These are phyloP conservation scores for Rhizoglyphus robini DNA, from an alignment of 1,140 invertebrate genomes.

Conservation along the genomic window DNA sequence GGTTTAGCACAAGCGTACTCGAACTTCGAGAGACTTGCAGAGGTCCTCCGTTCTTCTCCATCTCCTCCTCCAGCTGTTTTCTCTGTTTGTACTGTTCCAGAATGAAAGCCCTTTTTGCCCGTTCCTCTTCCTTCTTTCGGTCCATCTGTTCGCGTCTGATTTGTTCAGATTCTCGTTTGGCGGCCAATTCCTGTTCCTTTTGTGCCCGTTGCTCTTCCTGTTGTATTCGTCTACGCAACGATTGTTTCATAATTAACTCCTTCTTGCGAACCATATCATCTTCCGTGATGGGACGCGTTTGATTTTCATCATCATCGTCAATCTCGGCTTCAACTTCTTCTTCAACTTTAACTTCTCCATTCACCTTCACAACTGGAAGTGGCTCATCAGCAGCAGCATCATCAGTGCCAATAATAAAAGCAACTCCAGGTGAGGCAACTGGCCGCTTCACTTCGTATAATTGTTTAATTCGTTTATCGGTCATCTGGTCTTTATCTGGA, in stretches of 20 bases:
- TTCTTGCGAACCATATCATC: constrained; percentile 82
- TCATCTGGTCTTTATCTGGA: neutral
- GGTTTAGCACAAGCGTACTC: constrained; percentile 17
- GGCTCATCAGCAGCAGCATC: constrained; percentile 44
- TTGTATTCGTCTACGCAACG: constrained; percentile 67
- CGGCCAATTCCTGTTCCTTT: constrained; percentile 58
- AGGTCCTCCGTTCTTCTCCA: constrained; percentile 32
- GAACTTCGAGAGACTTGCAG: neutral
- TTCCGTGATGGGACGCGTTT: constrained; percentile 31
- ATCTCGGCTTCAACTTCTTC: neutral
- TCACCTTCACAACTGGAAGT: neutral
- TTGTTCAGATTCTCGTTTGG: constrained; percentile 48
- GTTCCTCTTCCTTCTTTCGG: constrained; percentile 79
- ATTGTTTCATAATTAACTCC: constrained; percentile 69
- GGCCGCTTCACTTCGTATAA: constrained; percentile 1
- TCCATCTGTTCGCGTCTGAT: constrained; percentile 54
- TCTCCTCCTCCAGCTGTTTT: constrained; percentile 80
- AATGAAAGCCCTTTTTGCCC: constrained; percentile 64
- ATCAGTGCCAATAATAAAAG: constrained; percentile 54
- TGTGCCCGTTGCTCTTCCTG: constrained; percentile 54
- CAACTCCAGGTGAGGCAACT: constrained; percentile 34
- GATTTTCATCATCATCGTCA: neutral
- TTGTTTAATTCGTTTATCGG: constrained; percentile 11
- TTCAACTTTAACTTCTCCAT: constrained; percentile 40
- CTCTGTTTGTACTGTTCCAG: constrained; percentile 87